Evolutionary conservation across 2,113 vertebrate species (phyloP), one percentile per base, ranked within the genome.

Genomic region (Archocentrus centrarchus): DNA sequence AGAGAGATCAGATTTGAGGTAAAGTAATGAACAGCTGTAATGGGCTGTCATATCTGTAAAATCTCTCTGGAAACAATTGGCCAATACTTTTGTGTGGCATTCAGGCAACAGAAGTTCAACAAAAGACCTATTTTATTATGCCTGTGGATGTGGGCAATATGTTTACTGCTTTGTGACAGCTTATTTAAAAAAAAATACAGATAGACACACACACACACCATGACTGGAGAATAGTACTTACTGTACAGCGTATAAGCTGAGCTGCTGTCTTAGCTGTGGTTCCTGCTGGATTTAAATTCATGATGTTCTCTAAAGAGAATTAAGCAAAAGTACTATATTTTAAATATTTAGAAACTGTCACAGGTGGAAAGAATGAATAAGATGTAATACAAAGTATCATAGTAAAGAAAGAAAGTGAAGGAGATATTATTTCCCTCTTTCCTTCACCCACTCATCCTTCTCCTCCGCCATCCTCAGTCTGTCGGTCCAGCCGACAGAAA

Each of bases 401-500:
- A 64, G 15, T 20, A 32, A 18, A 78, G 30, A 70, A 59, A 75
- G 55, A 8, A 84, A 79, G 57, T 32, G 10, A 89, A 76, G 62
- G 47, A 80, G 84, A 88, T 81, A 86, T 91, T 77, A 83, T 84
- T 87, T 78, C 84, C 80, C 84, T 86, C 77, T 87, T 86, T 77
- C 87, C 60, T 91, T 57, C 61, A 58, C 81, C 82, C 66, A 70
- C 80, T 60, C 32, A 37, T 84, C 82, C 73, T 70, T 87, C 86
- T 91, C 79, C 60, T 78, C 80, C 80, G 87, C 83, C 70, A 70
- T 88, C 80, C 78, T 73, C 75, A 24, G 20, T 85, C 78, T 86
- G 83, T 77, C 80, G 61, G 8, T 92, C 91, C 84, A 41, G 84
- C 90, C 93, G 94, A 94, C 91, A 91, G 91, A 92, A 93, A 95